Evolutionary conservation across 2,797 vertebrate species (phyloP), one percentile per base, ranked within the genome.

Genomic region (Channallabes apus): DNA sequence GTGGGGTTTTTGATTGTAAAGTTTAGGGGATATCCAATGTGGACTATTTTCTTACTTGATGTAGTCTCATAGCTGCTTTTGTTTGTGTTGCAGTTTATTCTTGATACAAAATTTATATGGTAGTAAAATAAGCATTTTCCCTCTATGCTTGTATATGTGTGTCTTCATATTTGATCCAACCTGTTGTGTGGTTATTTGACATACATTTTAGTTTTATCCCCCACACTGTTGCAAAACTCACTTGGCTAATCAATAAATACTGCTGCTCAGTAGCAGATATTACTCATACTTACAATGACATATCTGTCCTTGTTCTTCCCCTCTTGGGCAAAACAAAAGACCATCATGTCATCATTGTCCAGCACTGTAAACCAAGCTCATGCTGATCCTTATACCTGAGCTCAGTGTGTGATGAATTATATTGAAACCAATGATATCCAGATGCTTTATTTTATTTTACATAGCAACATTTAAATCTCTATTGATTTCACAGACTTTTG

Each of bases 1-100:
- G 17, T 68, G 32, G 17, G 18, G 2, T 20, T 4, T 6, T 20
- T 69, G 68, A 8, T 4, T 69, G 7, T 22, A 38, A 32, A 35
- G 1, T 4, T 69, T 18, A 69, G 1, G 8, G 18, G 18, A 69
- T 38, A 4, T 1, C 0, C 29, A 68, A 1, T 38, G 17, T 69
- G 35, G 68, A 22, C 20, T 69, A 22, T 7, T 20, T 8, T 11
- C 2, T 69, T 8, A 22, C 11, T 22, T 69, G 6, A 20, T 7
- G 11, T 38, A 38, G 32, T 35, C 88, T 0, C 86, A 95, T 41
- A 51, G 0, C 41, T 73, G 24, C 5, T 2, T 6, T n/a, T 27
- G 41, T 73, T 22, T 27, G 11, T 17, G 41, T 75, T 27, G 69
- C 46, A 71, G 35, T 35, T 35, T 35, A 35, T 35, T 35, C 35